These are phyloP conservation scores for Manis crassicaudata DNA, from an alignment of 2,797 vertebrate genomes.

Conservation along the genomic window DNA sequence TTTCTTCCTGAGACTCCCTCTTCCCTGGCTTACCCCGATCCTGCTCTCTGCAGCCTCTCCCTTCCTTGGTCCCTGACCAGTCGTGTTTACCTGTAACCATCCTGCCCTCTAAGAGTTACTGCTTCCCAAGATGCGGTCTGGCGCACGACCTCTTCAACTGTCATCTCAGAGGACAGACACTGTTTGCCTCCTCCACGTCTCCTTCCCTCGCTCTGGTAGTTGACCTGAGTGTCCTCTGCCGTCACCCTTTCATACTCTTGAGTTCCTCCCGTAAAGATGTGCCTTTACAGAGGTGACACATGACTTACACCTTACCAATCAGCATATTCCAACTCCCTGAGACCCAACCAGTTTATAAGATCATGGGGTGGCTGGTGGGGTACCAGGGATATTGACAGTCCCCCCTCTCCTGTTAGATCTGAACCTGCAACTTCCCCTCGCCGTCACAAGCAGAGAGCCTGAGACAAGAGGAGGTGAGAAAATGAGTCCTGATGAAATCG, in stretches of 20 bases:
- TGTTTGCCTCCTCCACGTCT: fast-evolving
- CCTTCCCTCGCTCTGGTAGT: background rate
- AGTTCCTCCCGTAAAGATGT: background rate
- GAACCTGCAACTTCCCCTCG: background rate
- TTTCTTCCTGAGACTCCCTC: background rate
- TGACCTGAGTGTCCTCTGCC: background rate
- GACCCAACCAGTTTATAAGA: background rate
- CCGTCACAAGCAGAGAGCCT: background rate
- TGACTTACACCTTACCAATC: fast-evolving
- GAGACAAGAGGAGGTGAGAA: background rate
- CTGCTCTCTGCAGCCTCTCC: background rate
- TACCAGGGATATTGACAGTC: background rate
- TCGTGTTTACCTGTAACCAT: background rate
- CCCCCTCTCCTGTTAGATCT: background rate
- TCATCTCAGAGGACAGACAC: background rate
- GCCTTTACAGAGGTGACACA: background rate
- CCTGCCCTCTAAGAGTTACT: too few relatives aligned
- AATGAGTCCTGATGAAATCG: background rate
- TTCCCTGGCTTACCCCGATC: background rate
- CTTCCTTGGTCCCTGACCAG: background rate
- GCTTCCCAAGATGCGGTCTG: background rate
- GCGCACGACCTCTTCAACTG: background rate
- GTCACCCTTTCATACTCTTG: background rate
- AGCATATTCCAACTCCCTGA: background rate
- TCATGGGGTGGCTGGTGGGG: background rate